Evolutionary conservation across 1,140 invertebrate species (phyloP), one percentile per base, ranked within the genome.

Genomic region (Pararge aegeria): DNA sequence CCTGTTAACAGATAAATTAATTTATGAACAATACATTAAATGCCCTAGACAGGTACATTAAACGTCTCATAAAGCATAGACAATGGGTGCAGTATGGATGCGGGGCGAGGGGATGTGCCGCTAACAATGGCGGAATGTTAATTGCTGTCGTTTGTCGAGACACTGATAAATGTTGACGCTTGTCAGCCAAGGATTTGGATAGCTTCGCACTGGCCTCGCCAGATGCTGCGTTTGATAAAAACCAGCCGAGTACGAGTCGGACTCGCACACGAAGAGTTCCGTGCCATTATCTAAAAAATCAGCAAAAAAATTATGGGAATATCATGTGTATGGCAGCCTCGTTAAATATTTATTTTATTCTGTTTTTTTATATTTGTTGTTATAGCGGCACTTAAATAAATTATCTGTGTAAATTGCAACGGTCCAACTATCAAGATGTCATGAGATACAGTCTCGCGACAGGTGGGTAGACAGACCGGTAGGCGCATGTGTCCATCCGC

Each of bases 111-210:
- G 10, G 6, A 19, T 18, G 69, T 27, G 68, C 68, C 67, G 72
- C 70, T 80, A 74, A 83, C 84, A 82, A 83, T 79, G 70, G 68
- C 64, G 62, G 83, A 82, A 87, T 83, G 82, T 87, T 87, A 85
- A 87, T 87, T 83, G 82, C 79, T 74, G 75, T 84, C 84, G 75
- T 85, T 87, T 85, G 79, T 78, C 66, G 64, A 73, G 84, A 84
- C 82, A 82, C 78, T 85, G 84, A 87, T 78, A 80, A 83, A 85
- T 85, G 82, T 80, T 85, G 82, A 83, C 75, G 80, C 73, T 80
- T 78, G 80, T 75, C 79, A 77, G 70, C 68, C 60, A 40, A 70
- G 73, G 74, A 78, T 79, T 83, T 78, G 63, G 64, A 60, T 53
- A 57, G 57, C 27, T 50, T 57, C 64, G 38, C 67, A 70, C 70